A percentile compares a stretch with the other conserved stretches of the same genome.
phyloP scores from a whole-genome alignment of 1,140 invertebrate genomes.

The Zophobas atratus region DNA sequence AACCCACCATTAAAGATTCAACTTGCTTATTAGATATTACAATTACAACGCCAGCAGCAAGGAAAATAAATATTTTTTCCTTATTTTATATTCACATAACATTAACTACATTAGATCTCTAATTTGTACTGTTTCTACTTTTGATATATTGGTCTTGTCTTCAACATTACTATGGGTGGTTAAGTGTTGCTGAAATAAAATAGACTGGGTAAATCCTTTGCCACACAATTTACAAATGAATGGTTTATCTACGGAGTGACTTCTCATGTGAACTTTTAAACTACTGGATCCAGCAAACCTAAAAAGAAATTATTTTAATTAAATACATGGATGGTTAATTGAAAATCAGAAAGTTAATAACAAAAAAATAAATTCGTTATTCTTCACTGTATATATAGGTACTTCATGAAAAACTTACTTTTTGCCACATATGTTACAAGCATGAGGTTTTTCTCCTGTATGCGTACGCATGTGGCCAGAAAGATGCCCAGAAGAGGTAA shows the following conservation, averaged over 20 bases:
- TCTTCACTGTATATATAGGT: too few species aligned
- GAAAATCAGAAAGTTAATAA: too few species aligned
- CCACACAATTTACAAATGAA: slow-evolving; percentile 88
- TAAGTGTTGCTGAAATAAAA: slow-evolving; percentile 74
- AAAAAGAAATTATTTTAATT: slow-evolving; percentile 41
- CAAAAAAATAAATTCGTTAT: too few species aligned
- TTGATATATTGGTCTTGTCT: slow-evolving; percentile 56
- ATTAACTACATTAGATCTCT: slow-evolving; percentile 65
- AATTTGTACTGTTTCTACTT: slow-evolving; percentile 65
- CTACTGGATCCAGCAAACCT: slow-evolving; percentile 66
- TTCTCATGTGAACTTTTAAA: slow-evolving; percentile 64
- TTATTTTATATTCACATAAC: not conserved
- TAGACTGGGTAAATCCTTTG: slow-evolving; percentile 78
- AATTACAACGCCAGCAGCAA: too few species aligned
- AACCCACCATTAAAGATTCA: too few species aligned
- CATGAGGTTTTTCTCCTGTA: slow-evolving; percentile 63
- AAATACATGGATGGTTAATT: too few species aligned
- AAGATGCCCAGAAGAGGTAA: slow-evolving; percentile 63
- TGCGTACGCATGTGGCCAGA: slow-evolving; percentile 65
- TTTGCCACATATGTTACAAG: slow-evolving; percentile 63
- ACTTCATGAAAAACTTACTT: slow-evolving; percentile 40
- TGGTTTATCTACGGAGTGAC: slow-evolving; percentile 77
- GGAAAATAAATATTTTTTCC: too few species aligned
- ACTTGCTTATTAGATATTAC: too few species aligned
- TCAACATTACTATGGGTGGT: slow-evolving; percentile 69